Evolutionary conservation across 2,113 vertebrate genomes (phyloP), one percentile per base, ranked within the genome.

Genomic region (Petroica traversi): DNA sequence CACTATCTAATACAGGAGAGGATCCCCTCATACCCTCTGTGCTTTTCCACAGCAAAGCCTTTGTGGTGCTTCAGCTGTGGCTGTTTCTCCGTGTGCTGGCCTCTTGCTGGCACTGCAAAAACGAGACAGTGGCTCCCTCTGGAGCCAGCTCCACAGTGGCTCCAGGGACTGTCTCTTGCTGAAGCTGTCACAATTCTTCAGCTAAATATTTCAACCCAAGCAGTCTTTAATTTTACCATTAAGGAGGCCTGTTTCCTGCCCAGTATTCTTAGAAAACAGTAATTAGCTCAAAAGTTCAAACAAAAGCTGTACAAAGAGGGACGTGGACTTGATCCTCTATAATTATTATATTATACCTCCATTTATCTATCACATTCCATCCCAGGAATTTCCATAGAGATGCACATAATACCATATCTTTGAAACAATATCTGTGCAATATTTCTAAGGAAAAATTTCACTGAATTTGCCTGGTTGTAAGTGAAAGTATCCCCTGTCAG

Each of bases 81-180:
- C 51, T 17, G 55, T 5, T 78, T 36, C 23, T 25, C n/a, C 63
- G 9, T 14, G 25, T 8, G 7, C 64, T 33, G 73, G 86, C 19
- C 51, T 89, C 66, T 83, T n/a, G 52, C 88, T 92, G 83, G 61
- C 69, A 55, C 81, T 33, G 63, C 85, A 97, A 97, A 97, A 62
- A 52, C 67, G 5, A 91, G 96, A 19, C 68, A 48, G 95, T 78
- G 92, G 95, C 97, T 95, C 97, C 97, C 96, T 95, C 97, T 97
- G 95, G 97, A 97, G 97, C 83, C 95, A 58, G 79, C 64, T 71
- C 31, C 51, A 1, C 55, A 36, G 19, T 66, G 73, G 34, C 88
- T 96, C 79, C 87, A 23, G 90, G 48, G 85, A 61, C 59, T 25
- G 46, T 15, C 38, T 84, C 36, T 25, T 15, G 45, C 58, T 59